Evolutionary conservation across 1,140 invertebrate species (phyloP).

Genomic region (Centruroides sculpturatus): DNA sequence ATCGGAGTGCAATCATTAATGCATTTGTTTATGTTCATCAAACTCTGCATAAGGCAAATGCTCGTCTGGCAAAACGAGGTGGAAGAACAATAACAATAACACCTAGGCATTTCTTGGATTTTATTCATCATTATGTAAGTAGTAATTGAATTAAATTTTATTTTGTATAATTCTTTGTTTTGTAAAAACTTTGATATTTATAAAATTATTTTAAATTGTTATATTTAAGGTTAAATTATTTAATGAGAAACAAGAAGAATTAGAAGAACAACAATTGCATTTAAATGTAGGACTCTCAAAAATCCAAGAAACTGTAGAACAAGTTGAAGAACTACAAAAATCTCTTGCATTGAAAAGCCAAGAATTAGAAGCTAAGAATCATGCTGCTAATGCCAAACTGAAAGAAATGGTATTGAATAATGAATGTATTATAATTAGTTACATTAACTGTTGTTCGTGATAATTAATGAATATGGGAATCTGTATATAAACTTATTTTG

Average conservation of each 20-base stretch:
- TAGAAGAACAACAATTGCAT: slow-evolving; percentile 98
- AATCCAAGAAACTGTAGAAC: slow-evolving; percentile 97
- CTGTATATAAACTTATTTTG: too few species aligned
- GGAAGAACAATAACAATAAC: slow-evolving; percentile 94
- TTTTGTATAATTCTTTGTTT: not conserved
- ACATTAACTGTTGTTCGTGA: not conserved
- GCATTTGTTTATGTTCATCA: slow-evolving; percentile 97
- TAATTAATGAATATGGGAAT: not conserved
- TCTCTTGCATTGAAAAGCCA: slow-evolving; percentile 91
- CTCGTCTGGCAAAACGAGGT: slow-evolving; percentile 71
- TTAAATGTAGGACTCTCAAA: slow-evolving; percentile 96
- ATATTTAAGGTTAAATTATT: slow-evolving; percentile 61
- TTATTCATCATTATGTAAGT: slow-evolving; percentile 92
- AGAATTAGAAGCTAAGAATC: slow-evolving; percentile 96
- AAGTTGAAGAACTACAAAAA: slow-evolving; percentile 99
- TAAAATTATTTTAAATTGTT: too few species aligned
- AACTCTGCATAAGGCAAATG: slow-evolving; percentile 87
- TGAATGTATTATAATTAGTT: not conserved
- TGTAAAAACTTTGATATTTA: too few species aligned
- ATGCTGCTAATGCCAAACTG: slow-evolving; percentile 94
- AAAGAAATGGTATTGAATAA: slow-evolving; percentile 69
- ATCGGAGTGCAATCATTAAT: slow-evolving; percentile 89
- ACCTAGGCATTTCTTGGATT: slow-evolving; percentile 97
- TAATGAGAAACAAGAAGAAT: slow-evolving; percentile 90
- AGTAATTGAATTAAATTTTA: not conserved